Conservation (phyloP, 2,113 vertebrate genomes). For the Ailurus styani region DNA sequence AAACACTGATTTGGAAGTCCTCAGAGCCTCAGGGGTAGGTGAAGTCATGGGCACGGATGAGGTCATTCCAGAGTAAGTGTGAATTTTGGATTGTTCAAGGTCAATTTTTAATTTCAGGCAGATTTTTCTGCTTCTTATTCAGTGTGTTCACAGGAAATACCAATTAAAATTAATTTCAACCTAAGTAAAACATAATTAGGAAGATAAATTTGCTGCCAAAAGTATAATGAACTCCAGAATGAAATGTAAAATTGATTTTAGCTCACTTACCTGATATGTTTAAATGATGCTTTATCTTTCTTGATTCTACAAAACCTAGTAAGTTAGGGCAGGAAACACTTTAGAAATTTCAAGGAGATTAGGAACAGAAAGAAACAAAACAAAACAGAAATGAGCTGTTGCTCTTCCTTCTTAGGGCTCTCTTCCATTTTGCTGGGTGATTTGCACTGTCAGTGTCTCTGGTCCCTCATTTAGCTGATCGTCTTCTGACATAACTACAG, state of each 20-base stretch:
- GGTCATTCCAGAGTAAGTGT: not conserved
- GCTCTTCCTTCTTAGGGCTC: not conserved
- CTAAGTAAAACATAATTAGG: conserved; percentile 74
- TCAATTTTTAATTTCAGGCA: conserved; percentile 56
- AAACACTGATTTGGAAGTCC: not conserved
- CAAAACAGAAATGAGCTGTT: not conserved
- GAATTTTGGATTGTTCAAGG: conserved; percentile 50
- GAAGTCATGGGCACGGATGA: not conserved
- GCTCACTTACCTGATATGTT: conserved; percentile 32
- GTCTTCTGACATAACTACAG: not conserved
- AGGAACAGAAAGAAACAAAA: not conserved
- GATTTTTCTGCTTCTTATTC: conserved; percentile 49
- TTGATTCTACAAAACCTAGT: not conserved
- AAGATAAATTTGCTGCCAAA: conserved; percentile 72
- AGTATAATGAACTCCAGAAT: conserved; percentile 68
- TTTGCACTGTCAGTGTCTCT: not conserved
- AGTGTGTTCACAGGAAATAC: conserved; percentile 61
- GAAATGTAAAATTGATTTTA: conserved; percentile 63
- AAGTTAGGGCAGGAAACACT: not conserved
- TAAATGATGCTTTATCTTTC: conserved; percentile 21
- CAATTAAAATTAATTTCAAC: conserved; percentile 74
- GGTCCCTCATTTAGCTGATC: not conserved
- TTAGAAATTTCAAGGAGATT: conserved; percentile 36
- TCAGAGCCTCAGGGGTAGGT: not conserved
- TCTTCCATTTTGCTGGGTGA: not conserved